Base-by-base conservation (phyloP, 2,113 vertebrate genomes). In the Myocastor coypus region DNA sequence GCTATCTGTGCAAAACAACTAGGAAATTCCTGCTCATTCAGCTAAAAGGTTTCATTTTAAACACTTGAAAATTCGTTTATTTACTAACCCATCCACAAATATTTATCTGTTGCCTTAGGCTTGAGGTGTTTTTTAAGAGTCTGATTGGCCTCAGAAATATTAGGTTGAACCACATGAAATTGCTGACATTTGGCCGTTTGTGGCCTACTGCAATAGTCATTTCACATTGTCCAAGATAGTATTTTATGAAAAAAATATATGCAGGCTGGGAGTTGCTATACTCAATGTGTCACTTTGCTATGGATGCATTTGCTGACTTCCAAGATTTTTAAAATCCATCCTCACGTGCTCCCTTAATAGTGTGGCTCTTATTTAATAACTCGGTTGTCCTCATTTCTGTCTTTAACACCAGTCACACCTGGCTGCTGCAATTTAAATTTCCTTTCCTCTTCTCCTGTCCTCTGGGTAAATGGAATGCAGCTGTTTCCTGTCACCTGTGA, bases 401-500 rank as follows among this genome's bases (percentile, higher is more conserved):
- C 68, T 91, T 95, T 96, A 77, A 75, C 85, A 87, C 86, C 52
- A 87, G 69, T 87, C 94, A 87, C 91, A 91, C 52, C 81, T 81
- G 87, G 66, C n/a, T 85, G 37, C 83, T 88, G 90, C 94, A 92
- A 95, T 94, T 96, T 75, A 71, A 95, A 68, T 50, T 75, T 26
- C 1, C 0, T 93, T 75, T 50, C n/a, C 61, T 87, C 80, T 89
- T 92, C 96, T 92, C n/a, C 87, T 75, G 77, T 95, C 73, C 32
- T 91, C 77, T 83, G 78, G 83, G 63, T 81, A 89, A 94, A 92
- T 88, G 66, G 89, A 94, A 55, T 42, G n/a, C 95, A 97, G 97
- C 93, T 96, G 95, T 94, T 97, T 94, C 95, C 95, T 92, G 73
- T 96, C 95, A 59, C 94, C 93, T 83, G 73, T 78, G 71, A 50